Evolutionary conservation across 2,888 invertebrate genomes (phyloP).

Genomic region (Epinotia ramella): DNA sequence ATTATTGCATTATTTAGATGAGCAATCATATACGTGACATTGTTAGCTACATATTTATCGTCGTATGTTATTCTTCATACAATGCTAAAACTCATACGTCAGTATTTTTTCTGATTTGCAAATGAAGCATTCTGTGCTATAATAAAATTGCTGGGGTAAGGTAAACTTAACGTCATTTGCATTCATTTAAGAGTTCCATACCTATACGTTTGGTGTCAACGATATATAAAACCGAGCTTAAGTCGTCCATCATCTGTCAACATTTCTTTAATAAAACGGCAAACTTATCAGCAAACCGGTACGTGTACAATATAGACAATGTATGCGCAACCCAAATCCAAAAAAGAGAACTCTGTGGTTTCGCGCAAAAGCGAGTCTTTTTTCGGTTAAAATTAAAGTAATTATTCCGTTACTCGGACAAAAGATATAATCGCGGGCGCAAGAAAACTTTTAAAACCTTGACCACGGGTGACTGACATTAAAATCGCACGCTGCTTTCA

Average conservation of each 20-base stretch:
- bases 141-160: background rate
- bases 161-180: background rate
- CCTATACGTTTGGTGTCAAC: background rate
- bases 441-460: constrained; percentile 76
- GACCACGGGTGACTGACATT: constrained; percentile 83
- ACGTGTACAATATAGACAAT: background rate
- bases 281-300: background rate
- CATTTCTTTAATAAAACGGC: background rate
- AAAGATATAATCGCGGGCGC: constrained; percentile 67
- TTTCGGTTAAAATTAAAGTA: constrained; percentile 15
- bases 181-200: background rate
- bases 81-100: too few species aligned
- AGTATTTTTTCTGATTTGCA: too few species aligned
- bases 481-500: constrained; percentile 78
- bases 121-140: too few species aligned
- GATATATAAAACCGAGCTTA: background rate
- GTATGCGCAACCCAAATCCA: background rate
- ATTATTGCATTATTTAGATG: too few species aligned
- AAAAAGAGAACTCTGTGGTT: background rate
- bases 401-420: constrained; percentile 41
- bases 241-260: background rate
- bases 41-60: background rate
- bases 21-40: background rate
- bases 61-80: background rate
- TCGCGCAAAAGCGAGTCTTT: constrained; percentile 17